These are phyloP conservation scores for Anguilla pacifica DNA, from an alignment of 2,797 vertebrate genomes.

Conservation along the genomic window DNA sequence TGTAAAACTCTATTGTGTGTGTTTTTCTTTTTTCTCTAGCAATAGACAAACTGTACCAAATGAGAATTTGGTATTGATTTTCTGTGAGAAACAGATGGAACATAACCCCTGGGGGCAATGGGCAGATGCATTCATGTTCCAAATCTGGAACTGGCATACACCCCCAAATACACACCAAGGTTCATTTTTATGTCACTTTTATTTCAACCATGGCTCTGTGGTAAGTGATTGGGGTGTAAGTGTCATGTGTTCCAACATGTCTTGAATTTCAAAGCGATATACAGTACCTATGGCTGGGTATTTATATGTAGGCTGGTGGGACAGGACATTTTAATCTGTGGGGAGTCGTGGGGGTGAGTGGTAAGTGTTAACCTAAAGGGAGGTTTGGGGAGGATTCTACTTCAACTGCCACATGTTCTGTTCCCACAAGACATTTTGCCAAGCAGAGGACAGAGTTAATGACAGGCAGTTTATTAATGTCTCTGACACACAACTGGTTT, in stretches of 20 bases:
- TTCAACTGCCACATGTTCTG: background rate
- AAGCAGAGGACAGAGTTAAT: background rate
- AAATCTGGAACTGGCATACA: too few species aligned
- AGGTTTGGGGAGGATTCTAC: background rate
- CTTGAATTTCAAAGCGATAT: background rate
- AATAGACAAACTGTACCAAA: too few species aligned
- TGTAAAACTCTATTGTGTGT: too few species aligned
- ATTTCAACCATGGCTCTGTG: background rate
- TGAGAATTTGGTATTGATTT: too few species aligned
- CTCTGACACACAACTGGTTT: background rate
- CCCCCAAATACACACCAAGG: too few species aligned
- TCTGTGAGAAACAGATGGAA: too few species aligned
- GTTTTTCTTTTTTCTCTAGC: too few species aligned
- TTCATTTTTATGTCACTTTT: background rate
- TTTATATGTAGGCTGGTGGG: background rate
- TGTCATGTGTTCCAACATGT: background rate
- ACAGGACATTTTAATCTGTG: background rate
- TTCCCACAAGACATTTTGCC: background rate
- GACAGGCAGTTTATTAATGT: background rate
- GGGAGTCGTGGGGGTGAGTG: background rate
- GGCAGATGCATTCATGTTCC: too few species aligned
- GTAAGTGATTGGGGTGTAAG: background rate
- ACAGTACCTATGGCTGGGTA: too few species aligned
- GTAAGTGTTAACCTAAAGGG: background rate
- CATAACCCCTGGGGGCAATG: too few species aligned